Conservation (phyloP, 2,113 vertebrate genomes). For the Nycticebus coucang region DNA sequence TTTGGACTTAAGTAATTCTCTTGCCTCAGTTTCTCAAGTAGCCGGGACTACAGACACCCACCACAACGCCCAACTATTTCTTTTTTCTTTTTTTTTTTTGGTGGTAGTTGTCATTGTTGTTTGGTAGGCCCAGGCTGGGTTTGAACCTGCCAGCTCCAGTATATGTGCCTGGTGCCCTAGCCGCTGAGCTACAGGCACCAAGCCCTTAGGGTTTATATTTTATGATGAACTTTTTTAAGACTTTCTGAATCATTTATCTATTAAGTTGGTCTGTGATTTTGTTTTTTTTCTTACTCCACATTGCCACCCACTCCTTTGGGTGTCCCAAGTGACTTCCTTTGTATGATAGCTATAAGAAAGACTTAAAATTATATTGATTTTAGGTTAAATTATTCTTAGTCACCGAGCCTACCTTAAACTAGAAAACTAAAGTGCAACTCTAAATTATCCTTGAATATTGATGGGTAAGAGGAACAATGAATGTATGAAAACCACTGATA, state of each 20-base stretch:
- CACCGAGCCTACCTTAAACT: background rate
- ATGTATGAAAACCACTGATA: background rate
- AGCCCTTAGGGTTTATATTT: background rate
- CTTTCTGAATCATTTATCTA: background rate
- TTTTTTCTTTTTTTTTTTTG: too few species aligned
- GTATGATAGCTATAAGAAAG: background rate
- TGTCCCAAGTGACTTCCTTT: background rate
- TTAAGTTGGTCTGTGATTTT: slow-evolving; percentile 9
- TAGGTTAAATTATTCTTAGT: slow-evolving; percentile 1
- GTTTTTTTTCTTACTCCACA: background rate
- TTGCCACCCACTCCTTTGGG: background rate
- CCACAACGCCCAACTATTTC: too few species aligned
- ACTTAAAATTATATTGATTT: background rate
- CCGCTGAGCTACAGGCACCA: too few species aligned
- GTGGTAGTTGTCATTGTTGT: too few species aligned
- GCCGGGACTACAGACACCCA: too few species aligned
- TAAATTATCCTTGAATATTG: background rate
- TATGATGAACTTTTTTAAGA: slow-evolving; percentile 10
- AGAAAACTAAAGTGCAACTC: slow-evolving; percentile 8
- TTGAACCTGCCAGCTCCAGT: too few species aligned
- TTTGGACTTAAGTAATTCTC: too few species aligned
- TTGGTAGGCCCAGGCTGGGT: too few species aligned
- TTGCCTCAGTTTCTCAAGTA: too few species aligned
- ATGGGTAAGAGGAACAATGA: background rate
- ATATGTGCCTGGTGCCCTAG: too few species aligned